phyloP scores from a whole-genome alignment of 2,888 invertebrate species.

The Hypselothyrea guttata region DNA sequence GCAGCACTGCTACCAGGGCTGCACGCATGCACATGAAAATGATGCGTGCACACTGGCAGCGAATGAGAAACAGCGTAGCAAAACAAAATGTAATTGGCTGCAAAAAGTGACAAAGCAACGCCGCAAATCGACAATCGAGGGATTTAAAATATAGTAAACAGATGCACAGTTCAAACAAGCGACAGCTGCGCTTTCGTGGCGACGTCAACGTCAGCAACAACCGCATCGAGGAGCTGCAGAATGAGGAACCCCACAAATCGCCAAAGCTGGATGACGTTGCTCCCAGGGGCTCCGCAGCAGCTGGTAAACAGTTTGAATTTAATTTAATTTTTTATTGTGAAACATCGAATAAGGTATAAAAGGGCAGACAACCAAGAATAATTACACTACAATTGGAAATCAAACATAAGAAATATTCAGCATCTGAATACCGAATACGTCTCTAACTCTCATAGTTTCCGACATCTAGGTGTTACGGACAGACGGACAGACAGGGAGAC shows the following conservation, averaged over 20 bases:
- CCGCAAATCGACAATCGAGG: conserved; percentile 7
- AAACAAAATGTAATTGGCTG: conserved; percentile 53
- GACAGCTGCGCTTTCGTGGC: conserved; percentile 64
- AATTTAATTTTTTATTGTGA: not conserved
- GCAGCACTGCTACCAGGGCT: conserved; percentile 27
- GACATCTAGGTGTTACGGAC: no score
- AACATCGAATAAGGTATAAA: no score
- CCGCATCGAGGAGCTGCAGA: conserved; percentile 54
- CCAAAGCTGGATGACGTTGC: conserved; percentile 64
- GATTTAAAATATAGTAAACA: conserved; percentile 49
- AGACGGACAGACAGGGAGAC: no score
- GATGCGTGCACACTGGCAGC: conserved; percentile 26
- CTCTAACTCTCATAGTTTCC: no score
- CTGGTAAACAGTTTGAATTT: conserved; percentile 27
- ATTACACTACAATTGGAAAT: no score
- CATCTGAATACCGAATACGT: no score
- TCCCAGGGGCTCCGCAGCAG: conserved; percentile 14
- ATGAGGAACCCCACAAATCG: conserved; percentile 32
- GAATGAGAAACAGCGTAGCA: conserved; percentile 48
- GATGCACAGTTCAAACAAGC: conserved; percentile 39
- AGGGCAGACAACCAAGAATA: no score
- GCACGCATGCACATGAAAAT: not conserved
- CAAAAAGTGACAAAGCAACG: conserved; percentile 21
- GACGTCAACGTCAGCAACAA: conserved; percentile 37
- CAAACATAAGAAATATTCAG: no score